Percentiles rank a stretch among this genome's conserved stretches.
These are phyloP conservation scores for Apamea sordens DNA, from an alignment of 2,888 invertebrate genomes.

Conservation along the genomic window DNA sequence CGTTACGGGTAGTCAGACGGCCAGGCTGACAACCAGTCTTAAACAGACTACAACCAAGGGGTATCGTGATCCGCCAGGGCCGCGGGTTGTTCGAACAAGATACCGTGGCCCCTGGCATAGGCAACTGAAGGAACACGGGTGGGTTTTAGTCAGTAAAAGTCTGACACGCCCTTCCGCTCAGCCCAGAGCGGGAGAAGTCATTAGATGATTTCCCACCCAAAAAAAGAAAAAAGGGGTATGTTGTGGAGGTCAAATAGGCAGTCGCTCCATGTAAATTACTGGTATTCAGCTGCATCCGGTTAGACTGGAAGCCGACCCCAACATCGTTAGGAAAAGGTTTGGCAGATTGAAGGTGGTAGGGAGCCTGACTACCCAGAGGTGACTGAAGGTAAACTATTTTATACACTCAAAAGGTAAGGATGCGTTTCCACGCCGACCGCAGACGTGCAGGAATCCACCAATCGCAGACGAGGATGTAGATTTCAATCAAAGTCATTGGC, in stretches of 20 bases:
- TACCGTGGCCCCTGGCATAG: no score
- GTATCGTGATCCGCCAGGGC: no score
- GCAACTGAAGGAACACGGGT: no score
- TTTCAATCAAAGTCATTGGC: background rate
- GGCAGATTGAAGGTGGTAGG: background rate
- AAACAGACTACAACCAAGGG: no score
- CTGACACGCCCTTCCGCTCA: no score
- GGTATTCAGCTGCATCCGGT: background rate
- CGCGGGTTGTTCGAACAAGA: no score
- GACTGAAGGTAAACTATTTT: background rate
- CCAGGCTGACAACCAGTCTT: background rate
- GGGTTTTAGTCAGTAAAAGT: no score
- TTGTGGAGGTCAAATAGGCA: background rate
- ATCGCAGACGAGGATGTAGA: background rate
- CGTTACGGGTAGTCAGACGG: background rate
- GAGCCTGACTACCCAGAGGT: background rate
- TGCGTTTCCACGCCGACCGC: no score
- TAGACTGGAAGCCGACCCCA: background rate
- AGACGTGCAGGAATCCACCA: background rate
- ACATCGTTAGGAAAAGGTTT: background rate
- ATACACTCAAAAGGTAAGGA: background rate
- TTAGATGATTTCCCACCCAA: no score
- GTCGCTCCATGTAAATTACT: background rate
- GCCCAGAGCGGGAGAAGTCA: no score
- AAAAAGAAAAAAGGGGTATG: no score